Conservation (phyloP, 2,113 vertebrate genomes). For the Emydura subglobosa region DNA sequence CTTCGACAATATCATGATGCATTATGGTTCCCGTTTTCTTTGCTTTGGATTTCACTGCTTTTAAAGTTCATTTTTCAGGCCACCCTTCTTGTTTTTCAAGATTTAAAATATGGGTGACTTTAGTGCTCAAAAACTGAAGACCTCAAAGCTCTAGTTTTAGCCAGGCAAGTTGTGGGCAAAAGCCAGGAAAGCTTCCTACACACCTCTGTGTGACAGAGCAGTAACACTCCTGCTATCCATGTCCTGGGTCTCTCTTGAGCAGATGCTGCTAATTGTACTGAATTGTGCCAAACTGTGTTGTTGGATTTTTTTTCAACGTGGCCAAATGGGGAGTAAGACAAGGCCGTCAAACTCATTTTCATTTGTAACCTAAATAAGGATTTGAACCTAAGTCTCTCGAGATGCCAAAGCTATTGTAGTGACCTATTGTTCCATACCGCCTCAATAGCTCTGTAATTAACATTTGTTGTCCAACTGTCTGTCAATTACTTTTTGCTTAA, state of each 20-base stretch:
- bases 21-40: accelerated
- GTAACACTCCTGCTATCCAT: accelerated
- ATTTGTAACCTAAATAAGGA: background rate
- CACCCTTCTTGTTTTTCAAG: background rate
- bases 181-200: background rate
- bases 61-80: background rate
- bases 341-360: background rate
- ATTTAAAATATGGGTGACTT: background rate
- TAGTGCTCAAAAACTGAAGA: background rate
- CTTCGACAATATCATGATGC: accelerated
- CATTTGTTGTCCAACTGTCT: background rate
- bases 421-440: background rate
- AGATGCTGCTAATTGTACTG: background rate
- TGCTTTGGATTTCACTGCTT: background rate
- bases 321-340: background rate
- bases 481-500: background rate
- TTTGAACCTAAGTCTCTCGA: background rate
- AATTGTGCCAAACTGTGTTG: background rate
- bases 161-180: background rate
- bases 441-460: background rate
- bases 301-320: background rate
- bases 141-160: accelerated
- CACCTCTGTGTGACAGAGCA: accelerated
- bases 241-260: background rate
- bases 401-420: background rate